These are phyloP conservation scores for Phalangium opilio DNA, from an alignment of 2,888 invertebrate species.

Conservation along the genomic window DNA sequence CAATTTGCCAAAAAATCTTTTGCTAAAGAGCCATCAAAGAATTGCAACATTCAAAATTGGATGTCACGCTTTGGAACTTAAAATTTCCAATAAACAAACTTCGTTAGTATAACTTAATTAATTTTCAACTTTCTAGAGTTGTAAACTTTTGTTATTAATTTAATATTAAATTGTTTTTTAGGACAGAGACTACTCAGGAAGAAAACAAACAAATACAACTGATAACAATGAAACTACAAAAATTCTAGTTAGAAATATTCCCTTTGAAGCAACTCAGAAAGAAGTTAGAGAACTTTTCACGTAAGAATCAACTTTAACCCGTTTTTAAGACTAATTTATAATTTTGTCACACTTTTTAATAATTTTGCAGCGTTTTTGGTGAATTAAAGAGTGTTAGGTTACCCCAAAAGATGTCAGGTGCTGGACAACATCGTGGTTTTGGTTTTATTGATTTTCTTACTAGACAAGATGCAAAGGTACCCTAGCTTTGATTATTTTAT, in stretches of 20 bases:
- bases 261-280: conserved; percentile 76
- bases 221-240: conserved; percentile 45
- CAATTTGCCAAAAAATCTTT: conserved; percentile 55
- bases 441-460: conserved; percentile 86
- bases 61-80: conserved; percentile 75
- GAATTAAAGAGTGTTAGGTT: conserved; percentile 75
- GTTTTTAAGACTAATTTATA: too few relatives aligned
- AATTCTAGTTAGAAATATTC: conserved; percentile 82
- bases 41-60: conserved; percentile 61
- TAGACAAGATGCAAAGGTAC: conserved; percentile 84
- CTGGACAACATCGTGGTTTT: conserved; percentile 80
- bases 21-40: conserved; percentile 67
- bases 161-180: not conserved
- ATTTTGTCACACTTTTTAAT: not conserved
- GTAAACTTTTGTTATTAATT: too few relatives aligned
- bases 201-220: conserved; percentile 41
- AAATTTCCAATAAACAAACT: conserved; percentile 69
- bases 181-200: conserved; percentile 29
- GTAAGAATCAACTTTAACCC: too few relatives aligned
- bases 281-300: conserved; percentile 77
- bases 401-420: conserved; percentile 70
- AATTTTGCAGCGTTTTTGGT: conserved; percentile 60
- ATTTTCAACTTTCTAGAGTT: not conserved
- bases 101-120: conserved; percentile 38
- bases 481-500: not conserved